Base-by-base conservation (phyloP, 2,888 invertebrate genomes). In the Acronicta alni region DNA sequence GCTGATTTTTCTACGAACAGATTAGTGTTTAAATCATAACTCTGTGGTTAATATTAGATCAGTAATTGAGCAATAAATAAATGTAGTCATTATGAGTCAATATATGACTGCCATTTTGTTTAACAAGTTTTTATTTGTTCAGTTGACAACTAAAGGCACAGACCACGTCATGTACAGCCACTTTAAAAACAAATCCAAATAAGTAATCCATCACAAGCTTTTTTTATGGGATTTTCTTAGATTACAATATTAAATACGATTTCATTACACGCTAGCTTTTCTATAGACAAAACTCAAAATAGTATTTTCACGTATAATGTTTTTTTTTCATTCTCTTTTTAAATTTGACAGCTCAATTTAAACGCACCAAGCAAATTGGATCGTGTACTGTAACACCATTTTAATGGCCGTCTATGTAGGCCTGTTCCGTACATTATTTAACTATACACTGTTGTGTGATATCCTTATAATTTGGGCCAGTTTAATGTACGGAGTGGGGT, bases 361-460 rank as follows among this genome's bases (percentile, higher is more conserved):
- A 47, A 60, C 44, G 70, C 32, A 43, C 15, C 42, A n/a, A 41
- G 37, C 14, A 48, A 69, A 62, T 53, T 42, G 57, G 55, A 57
- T 38, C 58, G 44, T 44, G 16, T n/a, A 9, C 42, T 41, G 15
- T 55, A 61, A 72, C 66, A 57, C 47, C 18, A 30, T 49, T 66
- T 63, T 75, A 76, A 76, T 76, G 59, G 56, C 20, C 39, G 35
- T 12, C 30, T 37, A 68, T 56, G 47, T 76, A 43, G 76, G 53
- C 9, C 62, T 58, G 52, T 44, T 60, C 67, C 20, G 58, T 52
- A 58, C 35, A 47, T 16, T 65, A 32, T 49, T 58, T 67, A 67
- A 62, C 43, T 61, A 62, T 44, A 26, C 52, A 49, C 43, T 37
- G 32, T 57, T 46, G 26, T 42, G 57, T 58, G 41, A 41, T 58